Evolutionary conservation across 2,797 vertebrate species (phyloP).

Genomic region (Siniperca undulata): DNA sequence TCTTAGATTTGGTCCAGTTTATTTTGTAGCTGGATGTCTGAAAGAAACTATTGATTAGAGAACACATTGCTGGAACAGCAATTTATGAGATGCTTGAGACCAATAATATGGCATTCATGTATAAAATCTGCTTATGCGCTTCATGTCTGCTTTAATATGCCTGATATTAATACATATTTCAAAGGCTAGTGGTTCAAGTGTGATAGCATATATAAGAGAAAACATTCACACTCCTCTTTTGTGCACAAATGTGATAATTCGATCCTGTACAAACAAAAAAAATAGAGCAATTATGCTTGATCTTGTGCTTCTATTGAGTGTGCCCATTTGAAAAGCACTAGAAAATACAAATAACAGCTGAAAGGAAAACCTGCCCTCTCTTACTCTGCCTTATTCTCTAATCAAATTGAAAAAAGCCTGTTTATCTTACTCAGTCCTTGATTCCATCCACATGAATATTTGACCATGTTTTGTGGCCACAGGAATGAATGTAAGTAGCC

Average conservation of each 20-base stretch:
- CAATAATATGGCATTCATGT: slow-evolving; percentile 21
- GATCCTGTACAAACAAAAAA: not conserved
- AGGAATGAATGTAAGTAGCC: slow-evolving; percentile 15
- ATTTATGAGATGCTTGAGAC: slow-evolving; percentile 29
- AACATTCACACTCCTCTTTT: not conserved
- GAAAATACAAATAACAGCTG: not conserved
- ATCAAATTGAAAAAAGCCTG: not conserved
- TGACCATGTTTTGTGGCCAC: slow-evolving; percentile 8
- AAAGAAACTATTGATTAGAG: slow-evolving; percentile 49
- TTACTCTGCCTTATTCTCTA: not conserved
- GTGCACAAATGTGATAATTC: slow-evolving; percentile 12
- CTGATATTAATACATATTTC: not conserved
- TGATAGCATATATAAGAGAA: not conserved
- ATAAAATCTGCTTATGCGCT: slow-evolving; percentile 23
- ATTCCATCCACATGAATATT: slow-evolving; percentile 17
- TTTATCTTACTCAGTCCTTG: not conserved
- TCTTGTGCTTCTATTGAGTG: not conserved
- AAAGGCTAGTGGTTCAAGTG: not conserved
- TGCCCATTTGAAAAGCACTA: slow-evolving; percentile 11
- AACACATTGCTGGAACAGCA: slow-evolving; percentile 21
- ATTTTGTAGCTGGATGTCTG: slow-evolving; percentile 35
- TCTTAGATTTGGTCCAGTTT: slow-evolving; percentile 34
- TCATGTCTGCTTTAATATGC: not conserved
- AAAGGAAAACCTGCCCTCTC: not conserved
- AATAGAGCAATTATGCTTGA: slow-evolving; percentile 13